Percentiles rank a stretch among this genome's conserved stretches.
Evolutionary conservation across 2,888 invertebrate species (phyloP).

Genomic region (Hypselothyrea guttata): DNA sequence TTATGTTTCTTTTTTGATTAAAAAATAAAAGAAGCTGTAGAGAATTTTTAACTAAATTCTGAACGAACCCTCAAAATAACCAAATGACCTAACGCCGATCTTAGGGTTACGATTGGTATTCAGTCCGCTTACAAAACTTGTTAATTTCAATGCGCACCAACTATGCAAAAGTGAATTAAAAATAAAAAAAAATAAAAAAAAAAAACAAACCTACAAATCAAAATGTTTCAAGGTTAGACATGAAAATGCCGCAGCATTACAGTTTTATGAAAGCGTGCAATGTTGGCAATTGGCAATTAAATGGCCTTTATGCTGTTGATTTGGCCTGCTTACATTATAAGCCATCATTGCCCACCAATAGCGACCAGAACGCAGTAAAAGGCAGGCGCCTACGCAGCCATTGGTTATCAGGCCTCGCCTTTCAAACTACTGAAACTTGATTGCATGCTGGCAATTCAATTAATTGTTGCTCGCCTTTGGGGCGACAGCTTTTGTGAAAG

Average conservation of each 20-base stretch:
- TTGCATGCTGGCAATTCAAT: slow-evolving; percentile 59
- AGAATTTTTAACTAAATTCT: too few species aligned
- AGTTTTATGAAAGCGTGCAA: neutral
- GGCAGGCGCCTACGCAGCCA: slow-evolving; percentile 59
- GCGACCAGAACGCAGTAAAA: slow-evolving; percentile 63
- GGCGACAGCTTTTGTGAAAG: slow-evolving; percentile 72
- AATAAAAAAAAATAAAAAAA: neutral
- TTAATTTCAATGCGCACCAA: too few species aligned
- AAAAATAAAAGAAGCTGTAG: too few species aligned
- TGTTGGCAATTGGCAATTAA: neutral
- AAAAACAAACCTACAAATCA: neutral
- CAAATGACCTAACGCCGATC: too few species aligned
- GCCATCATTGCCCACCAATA: slow-evolving; percentile 31
- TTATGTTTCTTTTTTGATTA: too few species aligned
- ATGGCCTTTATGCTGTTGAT: neutral
- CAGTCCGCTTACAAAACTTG: too few species aligned
- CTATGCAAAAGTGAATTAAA: neutral
- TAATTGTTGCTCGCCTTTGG: slow-evolving; percentile 72
- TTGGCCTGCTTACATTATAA: slow-evolving; percentile 6
- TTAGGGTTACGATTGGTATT: too few species aligned
- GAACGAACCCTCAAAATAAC: too few species aligned
- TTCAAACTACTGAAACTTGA: slow-evolving; percentile 25
- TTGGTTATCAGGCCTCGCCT: slow-evolving; percentile 42
- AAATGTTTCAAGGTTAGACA: slow-evolving; percentile 6
- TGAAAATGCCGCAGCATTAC: neutral